Conservation (phyloP, 2,888 invertebrate species). For the Tricholauxania praeusta region DNA sequence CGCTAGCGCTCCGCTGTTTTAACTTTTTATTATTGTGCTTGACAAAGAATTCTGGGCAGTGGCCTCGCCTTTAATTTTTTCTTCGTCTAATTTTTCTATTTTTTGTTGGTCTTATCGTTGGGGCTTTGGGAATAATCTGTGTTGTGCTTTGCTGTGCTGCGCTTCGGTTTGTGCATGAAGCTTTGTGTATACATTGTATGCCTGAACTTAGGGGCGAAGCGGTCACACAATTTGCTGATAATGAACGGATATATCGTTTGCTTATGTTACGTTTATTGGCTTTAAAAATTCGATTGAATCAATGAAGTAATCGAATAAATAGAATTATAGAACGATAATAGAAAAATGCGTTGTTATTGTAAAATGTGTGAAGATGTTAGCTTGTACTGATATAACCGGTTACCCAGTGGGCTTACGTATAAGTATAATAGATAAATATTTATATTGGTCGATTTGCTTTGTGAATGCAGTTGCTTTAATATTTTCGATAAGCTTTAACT, state of each 20-base stretch:
- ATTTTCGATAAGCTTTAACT: too few species aligned
- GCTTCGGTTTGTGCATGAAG: not conserved
- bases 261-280: not conserved
- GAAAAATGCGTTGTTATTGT: too few species aligned
- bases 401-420: too few species aligned
- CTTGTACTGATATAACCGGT: too few species aligned
- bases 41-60: not conserved
- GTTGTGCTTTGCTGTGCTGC: constrained; percentile 7
- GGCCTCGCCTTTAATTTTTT: constrained; percentile 14
- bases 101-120: constrained; percentile 19
- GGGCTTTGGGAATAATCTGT: constrained; percentile 18
- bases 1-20: constrained; percentile 17
- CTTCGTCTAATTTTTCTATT: not conserved
- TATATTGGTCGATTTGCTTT: too few species aligned
- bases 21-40: not conserved
- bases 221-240: constrained; percentile 9
- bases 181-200: not conserved
- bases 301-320: too few species aligned
- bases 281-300: not conserved
- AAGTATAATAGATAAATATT: too few species aligned
- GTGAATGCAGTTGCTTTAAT: too few species aligned
- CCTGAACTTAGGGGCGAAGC: constrained; percentile 8
- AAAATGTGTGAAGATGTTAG: too few species aligned
- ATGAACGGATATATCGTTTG: constrained; percentile 1
- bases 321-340: too few species aligned